Conservation (phyloP, 2,797 vertebrate species). For the Choloepus didactylus region DNA sequence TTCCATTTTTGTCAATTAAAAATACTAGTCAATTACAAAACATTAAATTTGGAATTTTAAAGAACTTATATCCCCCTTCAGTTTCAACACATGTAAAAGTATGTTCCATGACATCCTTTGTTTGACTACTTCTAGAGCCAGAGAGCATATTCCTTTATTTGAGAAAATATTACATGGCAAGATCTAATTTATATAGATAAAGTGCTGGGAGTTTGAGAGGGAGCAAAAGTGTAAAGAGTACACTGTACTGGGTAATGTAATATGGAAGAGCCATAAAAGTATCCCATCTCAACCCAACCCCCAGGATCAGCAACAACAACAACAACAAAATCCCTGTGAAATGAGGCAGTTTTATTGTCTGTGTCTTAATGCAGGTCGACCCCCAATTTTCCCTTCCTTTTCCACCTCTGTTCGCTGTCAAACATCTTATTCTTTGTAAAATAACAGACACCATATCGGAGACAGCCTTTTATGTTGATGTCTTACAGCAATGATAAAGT, state of each 20-base stretch:
- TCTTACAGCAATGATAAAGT: not conserved
- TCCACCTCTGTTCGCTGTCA: not conserved
- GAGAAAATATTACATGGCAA: not conserved
- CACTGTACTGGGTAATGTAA: not conserved
- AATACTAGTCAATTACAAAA: constrained; percentile 11
- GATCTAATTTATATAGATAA: not conserved
- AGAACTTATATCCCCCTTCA: not conserved
- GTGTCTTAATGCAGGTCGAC: not conserved
- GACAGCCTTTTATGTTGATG: not conserved
- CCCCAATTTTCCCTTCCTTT: not conserved
- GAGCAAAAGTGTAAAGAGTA: not conserved
- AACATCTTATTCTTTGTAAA: not conserved
- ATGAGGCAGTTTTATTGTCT: not conserved
- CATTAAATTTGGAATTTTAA: not conserved
- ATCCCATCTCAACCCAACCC: not conserved
- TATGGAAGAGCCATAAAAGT: not conserved
- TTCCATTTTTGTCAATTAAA: not conserved
- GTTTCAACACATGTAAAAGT: not conserved
- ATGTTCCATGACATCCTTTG: too few species aligned
- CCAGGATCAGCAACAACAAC: not conserved
- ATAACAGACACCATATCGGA: not conserved
- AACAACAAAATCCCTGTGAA: not conserved
- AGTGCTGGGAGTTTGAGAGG: not conserved
- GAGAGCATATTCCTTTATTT: not conserved
- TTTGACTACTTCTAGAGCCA: not conserved